Evolutionary conservation across 2,113 vertebrate species (phyloP), one percentile per base, ranked within the genome.

Genomic region (Siniperca chuatsi): DNA sequence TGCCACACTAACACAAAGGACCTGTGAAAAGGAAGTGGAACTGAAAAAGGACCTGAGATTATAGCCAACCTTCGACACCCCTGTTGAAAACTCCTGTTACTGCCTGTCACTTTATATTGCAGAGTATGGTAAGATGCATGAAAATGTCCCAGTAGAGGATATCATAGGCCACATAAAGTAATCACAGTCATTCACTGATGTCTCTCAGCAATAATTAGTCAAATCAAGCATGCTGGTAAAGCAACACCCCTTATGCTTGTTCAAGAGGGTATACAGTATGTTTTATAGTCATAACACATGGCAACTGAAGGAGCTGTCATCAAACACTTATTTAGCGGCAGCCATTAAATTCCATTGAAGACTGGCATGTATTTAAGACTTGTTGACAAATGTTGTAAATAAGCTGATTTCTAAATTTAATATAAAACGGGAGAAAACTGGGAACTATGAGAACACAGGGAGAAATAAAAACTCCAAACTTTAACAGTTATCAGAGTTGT

Each of bases 201-300:
- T 82, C 62, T 74, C 64, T 50, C 8, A 29, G 52, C 58, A 78
- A 65, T 66, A 65, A n/a, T 16, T 11, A 11, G 50, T 64, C 20
- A n/a, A 35, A 21, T 20, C 18, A 33, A 33, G 18, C 58, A 62
- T 62, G 48, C 37, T 37, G 65, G 8, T 48, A 25, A 46, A 50
- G 13, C 42, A 40, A 0, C 48, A 33, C 13, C 33, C 33, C 55
- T 55, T n/a, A n/a, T 15, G 23, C 37, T 40, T 60, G 40, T 58
- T 40, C 6, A 11, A 58, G n/a, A 23, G 54, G 55, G 20, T 46
- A 37, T 16, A 9, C 57, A 21, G n/a, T 42, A 33, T 23, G 20
- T 75, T 57, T 10, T 48, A 54, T 9, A n/a, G 42, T 35, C 54
- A 6, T 18, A 46, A 25, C 20, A 65, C 40, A 78, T 58, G 10